A percentile compares a stretch with the other conserved stretches of the same genome.
phyloP scores from a whole-genome alignment of 2,113 vertebrate species.

The Nicator chloris region DNA sequence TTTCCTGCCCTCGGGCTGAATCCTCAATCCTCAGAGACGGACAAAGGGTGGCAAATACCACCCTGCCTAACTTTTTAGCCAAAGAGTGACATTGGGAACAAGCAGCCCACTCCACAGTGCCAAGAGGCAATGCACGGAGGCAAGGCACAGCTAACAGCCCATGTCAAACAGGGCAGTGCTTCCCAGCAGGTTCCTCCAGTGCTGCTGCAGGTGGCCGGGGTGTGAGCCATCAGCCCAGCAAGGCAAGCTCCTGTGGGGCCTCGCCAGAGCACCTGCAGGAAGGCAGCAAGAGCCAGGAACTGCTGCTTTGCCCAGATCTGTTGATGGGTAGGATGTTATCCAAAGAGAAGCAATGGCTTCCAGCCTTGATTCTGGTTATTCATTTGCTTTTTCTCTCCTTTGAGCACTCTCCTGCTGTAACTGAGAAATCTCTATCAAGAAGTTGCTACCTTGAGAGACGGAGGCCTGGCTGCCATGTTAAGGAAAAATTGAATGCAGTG shows the following conservation, averaged over 20 bases:
- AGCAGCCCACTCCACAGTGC: background rate
- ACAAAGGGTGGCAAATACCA: background rate
- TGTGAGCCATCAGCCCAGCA: background rate
- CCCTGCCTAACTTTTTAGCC: background rate
- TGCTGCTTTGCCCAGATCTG: accelerated
- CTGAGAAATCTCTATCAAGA: background rate
- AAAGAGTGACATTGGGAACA: background rate
- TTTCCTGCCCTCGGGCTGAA: background rate
- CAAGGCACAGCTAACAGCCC: background rate
- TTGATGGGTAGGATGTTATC: background rate
- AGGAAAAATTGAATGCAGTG: background rate
- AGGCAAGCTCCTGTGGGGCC: background rate
- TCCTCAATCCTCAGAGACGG: background rate
- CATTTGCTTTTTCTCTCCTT: background rate
- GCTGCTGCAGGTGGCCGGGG: background rate
- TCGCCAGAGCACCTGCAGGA: background rate
- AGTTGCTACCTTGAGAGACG: accelerated
- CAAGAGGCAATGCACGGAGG: background rate
- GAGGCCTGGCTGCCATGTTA: background rate
- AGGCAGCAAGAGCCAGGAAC: background rate
- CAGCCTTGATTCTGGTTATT: background rate
- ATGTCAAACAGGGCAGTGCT: background rate
- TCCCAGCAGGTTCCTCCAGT: background rate
- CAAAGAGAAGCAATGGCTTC: background rate
- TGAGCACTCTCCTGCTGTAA: background rate